Percentiles rank a stretch among this genome's conserved stretches.
Evolutionary conservation across 2,888 invertebrate species (phyloP).

Genomic region (Rambutsinella grinnellia): DNA sequence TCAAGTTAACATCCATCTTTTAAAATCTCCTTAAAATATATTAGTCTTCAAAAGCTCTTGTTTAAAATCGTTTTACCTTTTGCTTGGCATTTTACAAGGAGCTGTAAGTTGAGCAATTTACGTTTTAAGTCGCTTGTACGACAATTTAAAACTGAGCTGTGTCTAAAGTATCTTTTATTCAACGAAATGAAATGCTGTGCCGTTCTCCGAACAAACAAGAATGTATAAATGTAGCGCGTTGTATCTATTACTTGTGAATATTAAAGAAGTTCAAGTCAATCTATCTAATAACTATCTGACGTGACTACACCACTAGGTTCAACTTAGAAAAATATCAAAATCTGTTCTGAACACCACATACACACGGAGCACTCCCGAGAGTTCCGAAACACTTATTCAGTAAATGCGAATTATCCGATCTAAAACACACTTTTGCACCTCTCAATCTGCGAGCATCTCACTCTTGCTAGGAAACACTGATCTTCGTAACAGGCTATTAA

Average conservation of each 20-base stretch:
- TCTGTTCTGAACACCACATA: conserved; percentile 46
- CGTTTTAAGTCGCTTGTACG: conserved; percentile 36
- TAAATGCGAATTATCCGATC: no score
- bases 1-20: no score
- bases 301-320: conserved; percentile 41
- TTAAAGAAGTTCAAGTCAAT: no score
- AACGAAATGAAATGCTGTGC: background rate
- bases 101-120: conserved; percentile 49
- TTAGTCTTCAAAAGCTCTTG: background rate
- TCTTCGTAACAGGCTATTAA: background rate
- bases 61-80: conserved; percentile 45
- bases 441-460: no score
- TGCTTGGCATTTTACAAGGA: conserved; percentile 60
- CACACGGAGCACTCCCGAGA: conserved; percentile 19
- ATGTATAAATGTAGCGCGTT: background rate
- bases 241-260: background rate
- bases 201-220: conserved; percentile 4
- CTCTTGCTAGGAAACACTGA: background rate
- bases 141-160: conserved; percentile 34
- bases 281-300: conserved; percentile 7
- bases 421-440: no score
- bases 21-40: no score
- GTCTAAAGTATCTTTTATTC: conserved; percentile 1
- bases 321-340: conserved; percentile 57
- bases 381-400: no score